Evolutionary conservation across 1,140 invertebrate species (phyloP).

Genomic region (Megathymus violae): DNA sequence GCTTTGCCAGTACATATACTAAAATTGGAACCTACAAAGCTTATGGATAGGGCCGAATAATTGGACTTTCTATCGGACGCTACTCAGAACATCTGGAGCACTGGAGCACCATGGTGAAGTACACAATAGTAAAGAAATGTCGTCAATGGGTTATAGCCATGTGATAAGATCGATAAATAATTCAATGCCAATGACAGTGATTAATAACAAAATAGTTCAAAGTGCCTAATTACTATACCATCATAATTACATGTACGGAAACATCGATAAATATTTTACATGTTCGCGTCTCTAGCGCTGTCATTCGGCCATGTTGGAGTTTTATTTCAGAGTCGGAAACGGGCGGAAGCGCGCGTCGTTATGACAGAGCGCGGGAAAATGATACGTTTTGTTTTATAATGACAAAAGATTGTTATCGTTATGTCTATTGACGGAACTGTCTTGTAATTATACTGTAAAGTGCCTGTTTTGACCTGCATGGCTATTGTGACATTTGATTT

Average conservation of each 20-base stretch:
- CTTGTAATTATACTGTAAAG: conserved; percentile 9
- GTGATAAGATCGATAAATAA: no score
- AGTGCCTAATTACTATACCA: no score
- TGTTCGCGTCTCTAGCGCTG: conserved; percentile 7
- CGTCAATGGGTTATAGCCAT: no score
- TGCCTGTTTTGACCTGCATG: conserved; percentile 10
- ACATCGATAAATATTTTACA: conserved; percentile 8
- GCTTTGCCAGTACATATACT: no score
- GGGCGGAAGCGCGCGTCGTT: conserved; percentile 9
- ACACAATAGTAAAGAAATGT: no score
- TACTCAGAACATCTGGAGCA: no score
- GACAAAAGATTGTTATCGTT: not conserved
- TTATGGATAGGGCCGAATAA: no score
- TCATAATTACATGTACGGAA: not conserved
- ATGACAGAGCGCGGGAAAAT: conserved; percentile 11
- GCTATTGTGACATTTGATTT: not conserved
- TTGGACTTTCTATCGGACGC: no score
- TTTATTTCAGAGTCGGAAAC: conserved; percentile 13
- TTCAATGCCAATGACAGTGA: no score
- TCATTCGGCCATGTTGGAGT: conserved; percentile 13
- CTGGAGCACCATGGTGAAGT: no score
- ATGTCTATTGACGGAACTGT: conserved; percentile 1
- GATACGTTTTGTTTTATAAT: not conserved
- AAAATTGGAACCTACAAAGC: no score
- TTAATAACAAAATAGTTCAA: no score